Base-by-base conservation (phyloP, 1,140 invertebrate genomes). In the Bicyclus anynana region DNA sequence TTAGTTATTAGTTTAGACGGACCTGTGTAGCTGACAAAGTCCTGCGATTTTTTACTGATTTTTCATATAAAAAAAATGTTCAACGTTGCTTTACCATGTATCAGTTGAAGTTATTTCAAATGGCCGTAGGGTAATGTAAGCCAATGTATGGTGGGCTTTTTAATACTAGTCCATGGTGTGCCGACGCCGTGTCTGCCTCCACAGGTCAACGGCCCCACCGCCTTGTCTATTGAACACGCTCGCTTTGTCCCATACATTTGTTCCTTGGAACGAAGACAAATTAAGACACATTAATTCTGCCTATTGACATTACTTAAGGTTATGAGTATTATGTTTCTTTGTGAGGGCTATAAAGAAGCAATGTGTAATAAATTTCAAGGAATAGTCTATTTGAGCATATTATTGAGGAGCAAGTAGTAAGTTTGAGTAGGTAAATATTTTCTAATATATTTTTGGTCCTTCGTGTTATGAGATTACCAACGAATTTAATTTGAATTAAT, bases 141-240 rank as follows among this genome's bases (percentile, higher is more conserved):
- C 10, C 17, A 44, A 42, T 50, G 52, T 27, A 35, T 55, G 46
- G 51, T 60, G 44, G 57, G 57, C 53, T 66, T 53, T 60, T 64
- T 70, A 69, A 70, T 68, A 60, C 54, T 55, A 54, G 55, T 53
- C 64, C 57, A 79, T 80, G 77, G 74, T 71, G 66, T 76, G 67
- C 59, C 78, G 75, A 72, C 79, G 77, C 77, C 74, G 76, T 74
- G 78, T 81, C 77, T 84, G 60, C 63, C 59, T 63, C 27, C 59
- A 44, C 65, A 59, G 76, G 75, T 76, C 73, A 67, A 63, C 54
- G 75, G 61, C 65, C 80, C 58, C 64, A 51, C 17, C 20, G 18
- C 18, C 65, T 67, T 66, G 68, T 61, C 57, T 72, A 67, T 73
- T 68, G 65, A 60, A 69, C 68, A 74, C 60, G 65, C 56, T 65